Conservation (phyloP, 1,140 invertebrate species). For the Steinernema feltiae region DNA sequence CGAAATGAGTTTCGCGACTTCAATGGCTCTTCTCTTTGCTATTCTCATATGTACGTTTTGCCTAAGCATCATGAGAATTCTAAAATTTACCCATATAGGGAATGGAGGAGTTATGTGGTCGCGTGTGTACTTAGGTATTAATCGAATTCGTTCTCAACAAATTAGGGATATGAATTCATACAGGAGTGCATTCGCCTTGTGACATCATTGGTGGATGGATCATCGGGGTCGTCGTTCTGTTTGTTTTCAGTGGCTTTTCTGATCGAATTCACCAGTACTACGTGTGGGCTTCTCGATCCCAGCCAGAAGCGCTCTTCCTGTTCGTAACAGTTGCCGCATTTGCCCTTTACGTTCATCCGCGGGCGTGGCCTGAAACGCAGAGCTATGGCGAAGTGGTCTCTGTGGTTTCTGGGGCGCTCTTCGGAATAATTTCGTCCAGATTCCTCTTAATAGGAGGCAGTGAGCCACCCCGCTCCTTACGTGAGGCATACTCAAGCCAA, state of each 20-base stretch:
- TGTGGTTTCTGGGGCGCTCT: slow-evolving; percentile 17
- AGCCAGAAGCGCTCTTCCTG: slow-evolving; percentile 20
- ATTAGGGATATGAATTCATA: background rate
- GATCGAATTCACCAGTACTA: slow-evolving; percentile 28
- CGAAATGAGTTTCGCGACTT: slow-evolving; percentile 18
- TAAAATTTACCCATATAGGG: slow-evolving; percentile 14
- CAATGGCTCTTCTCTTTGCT: slow-evolving; percentile 18
- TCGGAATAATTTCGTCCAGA: background rate
- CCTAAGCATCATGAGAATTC: background rate
- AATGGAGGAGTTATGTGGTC: slow-evolving; percentile 28
- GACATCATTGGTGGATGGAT: slow-evolving; percentile 31
- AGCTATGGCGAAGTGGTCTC: slow-evolving; percentile 32
- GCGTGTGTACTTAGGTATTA: slow-evolving; percentile 27
- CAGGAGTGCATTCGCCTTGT: slow-evolving; percentile 28
- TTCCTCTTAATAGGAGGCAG: background rate
- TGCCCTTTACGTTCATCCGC: slow-evolving; percentile 25
- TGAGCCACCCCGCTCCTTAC: slow-evolving; percentile 1
- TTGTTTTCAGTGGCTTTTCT: slow-evolving; percentile 31
- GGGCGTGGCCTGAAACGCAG: slow-evolving; percentile 33
- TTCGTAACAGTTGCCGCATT: slow-evolving; percentile 18
- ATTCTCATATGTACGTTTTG: slow-evolving; percentile 28
- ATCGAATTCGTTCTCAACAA: background rate
- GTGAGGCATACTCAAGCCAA: background rate
- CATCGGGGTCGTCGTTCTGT: slow-evolving; percentile 28
- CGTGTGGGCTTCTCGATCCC: slow-evolving; percentile 9